phyloP scores from a whole-genome alignment of 2,888 invertebrate genomes.

The Synanthedon vespiformis region DNA sequence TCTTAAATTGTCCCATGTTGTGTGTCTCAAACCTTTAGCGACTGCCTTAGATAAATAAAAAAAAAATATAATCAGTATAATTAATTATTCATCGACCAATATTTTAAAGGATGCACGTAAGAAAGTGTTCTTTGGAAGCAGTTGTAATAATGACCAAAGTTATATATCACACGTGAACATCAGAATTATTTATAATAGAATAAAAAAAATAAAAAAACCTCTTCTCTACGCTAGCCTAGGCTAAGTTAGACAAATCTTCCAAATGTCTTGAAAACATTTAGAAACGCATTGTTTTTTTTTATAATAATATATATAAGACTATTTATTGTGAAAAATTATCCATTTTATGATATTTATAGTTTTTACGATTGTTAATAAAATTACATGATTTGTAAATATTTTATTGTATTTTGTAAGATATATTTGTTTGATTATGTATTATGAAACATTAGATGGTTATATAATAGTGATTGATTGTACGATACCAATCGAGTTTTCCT shows the following conservation, averaged over 20 bases:
- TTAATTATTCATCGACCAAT: too few species aligned
- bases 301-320: conserved; percentile 27
- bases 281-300: conserved; percentile 40
- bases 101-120: too few species aligned
- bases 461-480: conserved; percentile 25
- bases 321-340: conserved; percentile 53
- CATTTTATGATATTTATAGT: conserved; percentile 60
- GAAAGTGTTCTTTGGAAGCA: not conserved
- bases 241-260: conserved; percentile 21
- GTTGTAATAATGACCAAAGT: conserved; percentile 52
- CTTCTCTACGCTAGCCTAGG: not conserved
- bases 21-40: too few species aligned
- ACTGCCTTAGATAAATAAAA: too few species aligned
- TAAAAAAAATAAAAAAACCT: not conserved
- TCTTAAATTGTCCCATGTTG: too few species aligned
- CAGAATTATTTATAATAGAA: conserved; percentile 16
- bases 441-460: conserved; percentile 12
- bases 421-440: conserved; percentile 34
- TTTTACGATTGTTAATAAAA: conserved; percentile 50
- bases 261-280: conserved; percentile 38
- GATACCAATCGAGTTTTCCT: conserved; percentile 21
- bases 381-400: conserved; percentile 60
- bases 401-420: conserved; percentile 33
- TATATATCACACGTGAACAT: conserved; percentile 47
- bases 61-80: too few species aligned